Base-by-base conservation (phyloP, 2,888 invertebrate genomes). In the Thymelicus sylvestris region DNA sequence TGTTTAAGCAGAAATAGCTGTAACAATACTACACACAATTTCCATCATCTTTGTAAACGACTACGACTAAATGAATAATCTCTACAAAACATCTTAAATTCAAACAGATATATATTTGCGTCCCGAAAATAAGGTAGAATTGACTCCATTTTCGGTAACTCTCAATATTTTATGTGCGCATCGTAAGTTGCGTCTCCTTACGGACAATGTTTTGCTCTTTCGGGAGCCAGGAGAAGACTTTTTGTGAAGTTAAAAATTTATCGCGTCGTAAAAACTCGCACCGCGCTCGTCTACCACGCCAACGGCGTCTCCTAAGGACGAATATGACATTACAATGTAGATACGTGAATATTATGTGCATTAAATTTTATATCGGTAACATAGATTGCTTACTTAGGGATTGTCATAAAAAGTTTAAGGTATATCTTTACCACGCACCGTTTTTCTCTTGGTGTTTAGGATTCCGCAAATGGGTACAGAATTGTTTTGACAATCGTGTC, bases 241-340 rank as follows among this genome's bases (percentile, higher is more conserved):
- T 89, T 90, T 88, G 84, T 80, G 83, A 86, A 85, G 86, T 90
- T 89, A 90, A 91, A 91, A 91, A 91, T 92, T 91, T 91, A 92
- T 88, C 78, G 83, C 81, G 79, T 88, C 91, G 84, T 92, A 92
- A 92, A 92, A 91, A 86, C 79, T 85, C 86, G 80, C 83, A 81
- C 83, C 80, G 78, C 82, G 81, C 62, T 68, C 88, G 87, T 86
- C 87, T 86, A 84, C 83, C 76, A 80, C 82, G 83, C 81, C 80
- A 79, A 78, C 81, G 81, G 81, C 80, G 80, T 75, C 81, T 80
- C 80, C 77, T 78, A 80, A 79, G 81, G 83, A 83, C 81, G 83
- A 86, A 86, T 86, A 86, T 87, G 85, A 86, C 79, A 81, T 84
- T 84, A 86, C 85, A 83, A 81, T 82, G 88, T 86, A 84, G 80